Conservation (phyloP, 2,888 invertebrate genomes). For the Scaptomyza tumidula region DNA sequence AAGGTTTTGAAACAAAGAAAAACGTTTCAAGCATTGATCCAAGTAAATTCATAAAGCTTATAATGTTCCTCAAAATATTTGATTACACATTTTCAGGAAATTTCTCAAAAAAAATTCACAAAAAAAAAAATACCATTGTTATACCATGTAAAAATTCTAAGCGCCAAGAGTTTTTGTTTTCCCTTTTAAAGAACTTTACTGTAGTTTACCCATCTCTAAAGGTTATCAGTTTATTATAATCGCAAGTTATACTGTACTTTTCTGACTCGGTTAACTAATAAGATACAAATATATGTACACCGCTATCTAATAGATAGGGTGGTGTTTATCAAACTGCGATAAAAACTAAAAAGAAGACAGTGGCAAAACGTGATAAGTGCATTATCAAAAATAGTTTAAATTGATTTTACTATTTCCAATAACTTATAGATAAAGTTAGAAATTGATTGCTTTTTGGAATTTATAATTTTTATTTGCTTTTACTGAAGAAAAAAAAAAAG, state of each 20-base stretch:
- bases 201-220: background rate
- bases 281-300: background rate
- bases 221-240: background rate
- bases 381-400: background rate
- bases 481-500: background rate
- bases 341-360: background rate
- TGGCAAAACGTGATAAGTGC: background rate
- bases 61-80: too few relatives aligned
- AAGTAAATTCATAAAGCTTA: too few relatives aligned
- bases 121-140: too few relatives aligned
- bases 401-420: background rate
- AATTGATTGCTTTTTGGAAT: slow-evolving; percentile 13
- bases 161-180: too few relatives aligned
- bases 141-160: too few relatives aligned
- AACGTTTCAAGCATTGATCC: background rate
- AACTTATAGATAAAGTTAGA: background rate
- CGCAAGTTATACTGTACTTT: background rate
- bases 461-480: slow-evolving; percentile 27
- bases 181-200: too few relatives aligned
- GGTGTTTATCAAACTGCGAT: background rate
- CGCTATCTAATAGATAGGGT: background rate
- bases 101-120: too few relatives aligned
- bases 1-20: background rate
- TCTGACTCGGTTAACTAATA: slow-evolving; percentile 1
- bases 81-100: too few relatives aligned